Evolutionary conservation across 2,888 invertebrate species (phyloP), one percentile per base, ranked within the genome.

Genomic region (Heliconius hortense): DNA sequence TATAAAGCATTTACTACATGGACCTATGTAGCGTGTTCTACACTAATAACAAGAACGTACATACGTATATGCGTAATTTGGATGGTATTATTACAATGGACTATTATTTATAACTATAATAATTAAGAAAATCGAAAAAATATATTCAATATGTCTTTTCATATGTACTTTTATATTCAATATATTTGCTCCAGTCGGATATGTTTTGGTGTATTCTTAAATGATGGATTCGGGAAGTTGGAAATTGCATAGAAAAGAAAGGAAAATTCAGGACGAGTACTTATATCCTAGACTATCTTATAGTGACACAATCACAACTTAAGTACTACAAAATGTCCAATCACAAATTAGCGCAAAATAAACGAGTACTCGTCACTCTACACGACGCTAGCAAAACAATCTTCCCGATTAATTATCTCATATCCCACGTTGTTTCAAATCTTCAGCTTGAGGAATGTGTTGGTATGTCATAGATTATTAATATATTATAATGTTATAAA

Each of bases 331-430:
- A 35, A 80, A 84, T 86, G 89, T 90, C 88, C 88, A 87, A 86
- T 86, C 87, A 86, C 78, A 84, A 88, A 87, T 81, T 81, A 85
- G 90, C 92, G 93, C 93, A 92, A 93, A 92, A 87, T 86, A 92
- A 91, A 89, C 84, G 91, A 92, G 90, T 91, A 91, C 91, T 88
- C 92, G 90, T 86, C 90, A 84, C 89, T 85, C 87, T 88, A 86
- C 80, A 83, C 89, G 88, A 83, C 90, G 87, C 81, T 81, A 79
- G 75, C 74, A 78, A 60, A 72, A 77, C 73, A 63, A 71, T 73
- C 71, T 74, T 72, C 73, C 72, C 69, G 62, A 68, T 60, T 64
- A 74, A 76, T 76, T 78, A 76, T 77, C 63, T 56, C 62, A 43
- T 69, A 43, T 69, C 39, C 60, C 53, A 35, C 15, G n/a, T 24